Conservation (phyloP, 2,797 vertebrate species). For the Chelonia mydas region DNA sequence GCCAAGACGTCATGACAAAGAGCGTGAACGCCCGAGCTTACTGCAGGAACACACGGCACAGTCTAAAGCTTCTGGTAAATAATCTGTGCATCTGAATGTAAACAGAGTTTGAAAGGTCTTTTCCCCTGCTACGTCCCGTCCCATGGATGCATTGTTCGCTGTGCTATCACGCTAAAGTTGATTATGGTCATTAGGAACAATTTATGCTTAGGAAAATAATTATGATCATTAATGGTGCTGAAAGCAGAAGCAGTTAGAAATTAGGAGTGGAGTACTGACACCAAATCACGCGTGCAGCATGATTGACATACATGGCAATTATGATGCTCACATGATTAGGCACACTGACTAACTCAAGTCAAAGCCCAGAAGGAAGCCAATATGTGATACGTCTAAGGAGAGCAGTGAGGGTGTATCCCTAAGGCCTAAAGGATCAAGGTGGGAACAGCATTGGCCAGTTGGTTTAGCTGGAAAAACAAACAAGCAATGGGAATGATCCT, state of each 20-base stretch:
- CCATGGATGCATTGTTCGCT: slow-evolving; percentile 43
- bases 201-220: slow-evolving; percentile 69
- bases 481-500: not conserved
- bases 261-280: not conserved
- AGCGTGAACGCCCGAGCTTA: not conserved
- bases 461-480: not conserved
- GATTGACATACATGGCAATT: not conserved
- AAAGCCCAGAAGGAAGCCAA: not conserved
- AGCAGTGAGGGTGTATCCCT: not conserved
- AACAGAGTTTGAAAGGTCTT: not conserved
- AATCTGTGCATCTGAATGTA: not conserved
- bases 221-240: slow-evolving; percentile 49
- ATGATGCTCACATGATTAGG: not conserved
- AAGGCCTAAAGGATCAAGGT: not conserved
- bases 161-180: slow-evolving; percentile 61
- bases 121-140: not conserved
- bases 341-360: not conserved
- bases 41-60: fast-evolving
- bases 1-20: not conserved
- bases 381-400: not conserved
- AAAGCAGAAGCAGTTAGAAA: slow-evolving; percentile 45
- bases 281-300: fast-evolving
- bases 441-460: not conserved
- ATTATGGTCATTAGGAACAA: slow-evolving; percentile 58
- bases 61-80: not conserved